Conservation (phyloP, 1,140 invertebrate genomes). For the Caenorhabditis tropicalis region DNA sequence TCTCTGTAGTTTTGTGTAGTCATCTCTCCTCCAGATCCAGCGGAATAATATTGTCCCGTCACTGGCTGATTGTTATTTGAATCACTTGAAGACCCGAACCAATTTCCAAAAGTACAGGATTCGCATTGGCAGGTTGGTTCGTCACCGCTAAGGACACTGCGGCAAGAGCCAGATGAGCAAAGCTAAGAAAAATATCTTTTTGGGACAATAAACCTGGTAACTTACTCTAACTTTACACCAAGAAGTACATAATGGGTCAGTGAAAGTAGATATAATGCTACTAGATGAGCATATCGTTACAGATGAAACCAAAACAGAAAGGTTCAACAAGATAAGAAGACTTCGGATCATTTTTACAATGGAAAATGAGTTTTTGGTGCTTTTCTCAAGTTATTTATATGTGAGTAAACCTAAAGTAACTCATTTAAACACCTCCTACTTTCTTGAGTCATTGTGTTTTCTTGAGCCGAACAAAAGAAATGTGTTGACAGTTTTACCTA, state of each 20-base stretch:
- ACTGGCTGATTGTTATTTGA: slow-evolving; percentile 9
- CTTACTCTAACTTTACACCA: slow-evolving; percentile 37
- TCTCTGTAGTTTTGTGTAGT: neutral
- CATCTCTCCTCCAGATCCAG: neutral
- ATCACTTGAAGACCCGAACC: slow-evolving; percentile 3
- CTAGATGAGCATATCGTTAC: neutral
- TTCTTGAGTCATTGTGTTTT: slow-evolving; percentile 20
- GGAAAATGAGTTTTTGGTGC: no score
- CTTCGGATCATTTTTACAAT: neutral
- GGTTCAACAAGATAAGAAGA: neutral
- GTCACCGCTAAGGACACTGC: neutral
- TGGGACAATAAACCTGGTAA: neutral
- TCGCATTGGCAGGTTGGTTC: slow-evolving; percentile 30
- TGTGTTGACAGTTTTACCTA: slow-evolving; percentile 7
- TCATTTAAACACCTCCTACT: neutral
- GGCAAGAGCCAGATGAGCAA: slow-evolving; percentile 9
- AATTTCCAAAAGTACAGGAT: slow-evolving; percentile 17
- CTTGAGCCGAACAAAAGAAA: slow-evolving; percentile 23
- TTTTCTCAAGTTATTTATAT: neutral
- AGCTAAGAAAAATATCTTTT: neutral
- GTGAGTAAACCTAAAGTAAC: neutral
- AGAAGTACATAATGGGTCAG: slow-evolving; percentile 6
- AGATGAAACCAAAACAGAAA: neutral
- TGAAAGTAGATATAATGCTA: neutral
- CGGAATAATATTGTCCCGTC: neutral